These are phyloP conservation scores for Paramuricea clavata DNA, from an alignment of 92 coral and sea anemone species.

Conservation along the genomic window DNA sequence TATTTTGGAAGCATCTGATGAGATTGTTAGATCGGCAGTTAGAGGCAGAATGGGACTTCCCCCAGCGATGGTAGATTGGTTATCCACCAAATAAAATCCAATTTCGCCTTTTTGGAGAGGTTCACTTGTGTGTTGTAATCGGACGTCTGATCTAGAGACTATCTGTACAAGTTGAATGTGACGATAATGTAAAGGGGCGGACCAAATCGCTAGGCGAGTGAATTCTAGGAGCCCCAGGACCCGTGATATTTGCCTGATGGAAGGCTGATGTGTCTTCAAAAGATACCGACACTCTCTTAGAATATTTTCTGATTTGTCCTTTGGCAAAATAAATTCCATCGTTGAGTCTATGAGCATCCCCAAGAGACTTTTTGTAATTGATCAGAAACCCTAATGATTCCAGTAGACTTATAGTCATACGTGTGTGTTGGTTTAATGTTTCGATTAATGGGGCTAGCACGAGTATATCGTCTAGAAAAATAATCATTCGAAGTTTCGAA, in stretches of 20 bases:
- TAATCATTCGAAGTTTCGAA: conserved; percentile 51
- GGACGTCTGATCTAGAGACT: neutral
- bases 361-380: conserved; percentile 28
- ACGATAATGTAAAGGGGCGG: conserved; percentile 12
- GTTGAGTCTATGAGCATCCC: conserved; percentile 13
- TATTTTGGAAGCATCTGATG: conserved; percentile 17
- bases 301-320: neutral
- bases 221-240: conserved; percentile 10
- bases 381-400: conserved; percentile 24
- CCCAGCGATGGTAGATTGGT: neutral
- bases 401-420: neutral
- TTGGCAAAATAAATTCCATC: conserved; percentile 30
- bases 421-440: neutral
- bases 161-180: conserved; percentile 1
- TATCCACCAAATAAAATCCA: conserved; percentile 22
- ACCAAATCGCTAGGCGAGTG: conserved; percentile 28
- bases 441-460: conserved; percentile 46
- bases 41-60: conserved; percentile 29
- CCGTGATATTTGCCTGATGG: conserved; percentile 5
- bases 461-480: conserved; percentile 66
- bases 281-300: conserved; percentile 14
- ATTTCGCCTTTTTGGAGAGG: neutral
- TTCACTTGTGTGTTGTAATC: conserved; percentile 16
- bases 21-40: conserved; percentile 23
- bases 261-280: neutral